Percentiles rank a stretch among this genome's conserved stretches.
These are phyloP conservation scores for Tringa solitaria DNA, from an alignment of 2,113 vertebrate species.

Conservation along the genomic window DNA sequence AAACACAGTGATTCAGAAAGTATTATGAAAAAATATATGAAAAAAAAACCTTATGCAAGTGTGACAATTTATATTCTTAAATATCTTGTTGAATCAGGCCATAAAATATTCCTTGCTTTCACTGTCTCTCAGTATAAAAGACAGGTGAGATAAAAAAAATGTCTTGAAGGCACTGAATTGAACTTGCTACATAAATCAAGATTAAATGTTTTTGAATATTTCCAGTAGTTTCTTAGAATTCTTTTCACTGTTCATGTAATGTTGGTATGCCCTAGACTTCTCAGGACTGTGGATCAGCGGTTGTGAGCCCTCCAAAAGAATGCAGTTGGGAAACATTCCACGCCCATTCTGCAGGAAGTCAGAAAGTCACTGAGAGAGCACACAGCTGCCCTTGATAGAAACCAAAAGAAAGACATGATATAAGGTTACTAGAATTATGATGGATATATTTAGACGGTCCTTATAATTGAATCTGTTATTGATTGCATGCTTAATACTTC, in stretches of 20 bases:
- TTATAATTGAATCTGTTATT: neutral
- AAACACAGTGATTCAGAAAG: neutral
- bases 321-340: neutral
- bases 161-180: neutral
- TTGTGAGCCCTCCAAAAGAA: neutral
- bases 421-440: neutral
- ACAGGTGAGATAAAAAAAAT: neutral
- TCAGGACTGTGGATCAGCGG: neutral
- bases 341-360: neutral
- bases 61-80: neutral
- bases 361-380: neutral
- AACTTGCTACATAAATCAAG: neutral
- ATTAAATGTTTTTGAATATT: neutral
- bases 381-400: neutral
- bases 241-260: neutral
- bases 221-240: neutral
- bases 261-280: neutral
- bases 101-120: conserved; percentile 7
- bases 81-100: neutral
- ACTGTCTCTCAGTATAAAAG: neutral
- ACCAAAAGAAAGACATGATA: neutral
- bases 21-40: neutral
- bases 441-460: neutral
- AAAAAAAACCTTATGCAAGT: neutral
- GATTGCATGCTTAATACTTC: neutral